Percentiles rank a stretch among this genome's conserved stretches.
These are phyloP conservation scores for Tigriopus japonicus DNA, from an alignment of 1,140 invertebrate genomes.

Conservation along the genomic window DNA sequence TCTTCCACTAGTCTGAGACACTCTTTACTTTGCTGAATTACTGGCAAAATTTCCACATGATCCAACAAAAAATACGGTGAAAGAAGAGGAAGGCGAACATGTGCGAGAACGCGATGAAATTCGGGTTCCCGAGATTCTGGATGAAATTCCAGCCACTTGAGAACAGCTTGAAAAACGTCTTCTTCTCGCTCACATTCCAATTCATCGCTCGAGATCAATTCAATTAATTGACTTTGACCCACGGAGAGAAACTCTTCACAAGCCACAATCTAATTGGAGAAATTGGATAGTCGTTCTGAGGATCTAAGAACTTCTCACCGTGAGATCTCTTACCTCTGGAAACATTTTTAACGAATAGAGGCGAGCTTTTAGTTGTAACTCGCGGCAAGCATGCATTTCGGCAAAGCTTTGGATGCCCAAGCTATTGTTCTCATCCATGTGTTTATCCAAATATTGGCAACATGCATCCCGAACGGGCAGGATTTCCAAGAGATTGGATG, in stretches of 20 bases:
- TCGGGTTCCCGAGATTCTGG: conserved; percentile 20
- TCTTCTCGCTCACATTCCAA: conserved; percentile 36
- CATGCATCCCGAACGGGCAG: conserved; percentile 33
- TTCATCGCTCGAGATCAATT: conserved; percentile 33
- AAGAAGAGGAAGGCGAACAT: conserved; percentile 34
- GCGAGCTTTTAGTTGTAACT: conserved; percentile 30
- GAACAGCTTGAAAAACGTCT: conserved; percentile 33
- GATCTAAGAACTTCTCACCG: too few relatives aligned
- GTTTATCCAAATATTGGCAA: conserved; percentile 32
- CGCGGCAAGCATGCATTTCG: conserved; percentile 32
- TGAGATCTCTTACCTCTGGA: background rate
- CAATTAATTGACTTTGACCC: conserved; percentile 28
- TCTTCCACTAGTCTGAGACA: conserved; percentile 31
- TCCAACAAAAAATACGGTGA: conserved; percentile 40
- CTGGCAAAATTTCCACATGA: conserved; percentile 28
- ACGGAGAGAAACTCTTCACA: conserved; percentile 32
- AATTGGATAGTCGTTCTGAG: too few relatives aligned
- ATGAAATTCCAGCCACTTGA: conserved; percentile 32
- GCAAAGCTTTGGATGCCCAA: conserved; percentile 38
- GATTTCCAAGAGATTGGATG: conserved; percentile 35
- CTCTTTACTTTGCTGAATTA: conserved; percentile 15
- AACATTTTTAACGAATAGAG: conserved; percentile 24
- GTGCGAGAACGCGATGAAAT: conserved; percentile 28
- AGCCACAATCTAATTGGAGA: conserved; percentile 25
- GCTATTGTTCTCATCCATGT: conserved; percentile 36